Conservation (phyloP, 1,140 invertebrate species). For the Megalopta genalis region DNA sequence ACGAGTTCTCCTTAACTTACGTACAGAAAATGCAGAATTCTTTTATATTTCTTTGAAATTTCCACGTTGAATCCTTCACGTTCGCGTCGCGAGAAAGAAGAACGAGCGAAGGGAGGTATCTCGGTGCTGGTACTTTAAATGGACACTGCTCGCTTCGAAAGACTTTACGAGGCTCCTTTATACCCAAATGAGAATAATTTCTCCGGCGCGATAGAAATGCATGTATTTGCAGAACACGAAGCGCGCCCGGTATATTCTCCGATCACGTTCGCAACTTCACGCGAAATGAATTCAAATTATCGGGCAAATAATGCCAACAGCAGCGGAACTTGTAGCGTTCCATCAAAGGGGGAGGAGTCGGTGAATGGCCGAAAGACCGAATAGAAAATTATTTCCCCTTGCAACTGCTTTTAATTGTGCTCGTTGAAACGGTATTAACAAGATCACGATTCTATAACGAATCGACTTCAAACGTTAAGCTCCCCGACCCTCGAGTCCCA, state of each 20-base stretch:
- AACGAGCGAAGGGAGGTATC: too few species aligned
- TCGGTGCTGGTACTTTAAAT: background rate
- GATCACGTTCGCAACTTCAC: constrained; percentile 38
- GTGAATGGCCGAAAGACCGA: background rate
- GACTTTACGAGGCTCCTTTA: background rate
- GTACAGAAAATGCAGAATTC: too few species aligned
- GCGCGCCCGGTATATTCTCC: constrained; percentile 14
- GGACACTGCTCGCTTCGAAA: background rate
- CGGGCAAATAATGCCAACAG: constrained; percentile 22
- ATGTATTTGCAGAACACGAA: background rate
- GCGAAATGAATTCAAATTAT: constrained; percentile 46
- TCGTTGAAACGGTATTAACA: background rate
- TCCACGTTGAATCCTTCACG: too few species aligned
- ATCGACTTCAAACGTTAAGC: too few species aligned
- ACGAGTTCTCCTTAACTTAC: too few species aligned
- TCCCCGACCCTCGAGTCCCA: too few species aligned
- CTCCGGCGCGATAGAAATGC: background rate
- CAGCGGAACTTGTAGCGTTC: constrained; percentile 10
- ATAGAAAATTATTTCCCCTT: constrained; percentile 10
- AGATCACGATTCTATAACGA: too few species aligned
- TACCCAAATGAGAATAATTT: background rate
- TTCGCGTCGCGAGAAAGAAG: too few species aligned
- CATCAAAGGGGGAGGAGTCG: background rate
- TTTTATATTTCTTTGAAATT: too few species aligned
- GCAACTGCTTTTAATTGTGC: background rate